Conservation (phyloP, 2,888 invertebrate genomes). For the Clepsis dumicolana region DNA sequence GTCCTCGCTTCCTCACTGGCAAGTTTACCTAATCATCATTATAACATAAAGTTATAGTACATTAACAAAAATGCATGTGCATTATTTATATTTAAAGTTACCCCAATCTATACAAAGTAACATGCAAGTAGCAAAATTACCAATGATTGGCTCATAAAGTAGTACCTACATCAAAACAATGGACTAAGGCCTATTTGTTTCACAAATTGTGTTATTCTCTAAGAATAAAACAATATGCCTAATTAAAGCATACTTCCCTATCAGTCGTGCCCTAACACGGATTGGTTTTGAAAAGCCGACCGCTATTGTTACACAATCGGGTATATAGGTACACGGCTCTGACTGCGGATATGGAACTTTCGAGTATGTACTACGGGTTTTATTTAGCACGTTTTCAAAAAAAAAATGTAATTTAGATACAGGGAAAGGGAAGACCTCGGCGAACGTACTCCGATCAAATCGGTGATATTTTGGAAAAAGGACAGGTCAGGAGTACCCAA, state of each 20-base stretch:
- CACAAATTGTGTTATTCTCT: slow-evolving; percentile 37
- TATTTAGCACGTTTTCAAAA: too few species aligned
- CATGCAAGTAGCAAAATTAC: background rate
- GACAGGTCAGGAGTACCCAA: too few species aligned
- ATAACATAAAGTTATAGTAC: too few species aligned
- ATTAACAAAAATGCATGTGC: too few species aligned
- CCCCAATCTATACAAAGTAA: too few species aligned
- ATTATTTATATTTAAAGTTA: too few species aligned
- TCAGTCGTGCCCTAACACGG: slow-evolving; percentile 66
- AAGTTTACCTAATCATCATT: too few species aligned
- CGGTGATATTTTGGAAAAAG: too few species aligned
- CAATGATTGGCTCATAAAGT: background rate
- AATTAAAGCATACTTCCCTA: slow-evolving; percentile 63
- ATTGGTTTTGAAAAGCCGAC: slow-evolving; percentile 49
- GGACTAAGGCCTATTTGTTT: slow-evolving; percentile 14
- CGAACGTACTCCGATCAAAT: too few species aligned
- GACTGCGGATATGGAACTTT: slow-evolving; percentile 42
- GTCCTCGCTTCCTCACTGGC: too few species aligned
- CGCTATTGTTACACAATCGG: slow-evolving; percentile 56
- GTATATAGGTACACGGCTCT: slow-evolving; percentile 43
- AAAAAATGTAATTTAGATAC: too few species aligned
- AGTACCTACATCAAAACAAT: slow-evolving; percentile 35
- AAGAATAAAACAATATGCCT: slow-evolving; percentile 59
- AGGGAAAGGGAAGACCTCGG: too few species aligned
- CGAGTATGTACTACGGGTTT: slow-evolving; percentile 19